Conservation (phyloP, 2,888 invertebrate species). For the Phyto melanocephala region DNA sequence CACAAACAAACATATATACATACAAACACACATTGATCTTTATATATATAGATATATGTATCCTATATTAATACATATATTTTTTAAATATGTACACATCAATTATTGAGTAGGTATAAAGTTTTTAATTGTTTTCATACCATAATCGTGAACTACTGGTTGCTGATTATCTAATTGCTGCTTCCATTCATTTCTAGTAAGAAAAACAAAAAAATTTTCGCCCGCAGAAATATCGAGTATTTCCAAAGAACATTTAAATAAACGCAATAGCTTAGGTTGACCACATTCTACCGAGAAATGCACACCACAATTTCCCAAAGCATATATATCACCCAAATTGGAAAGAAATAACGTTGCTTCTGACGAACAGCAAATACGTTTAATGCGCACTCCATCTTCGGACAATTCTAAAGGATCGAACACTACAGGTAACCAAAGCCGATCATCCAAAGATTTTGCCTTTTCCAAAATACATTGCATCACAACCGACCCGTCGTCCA, state of each 20-base stretch:
- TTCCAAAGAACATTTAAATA: conserved; percentile 78
- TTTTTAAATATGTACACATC: too few relatives aligned
- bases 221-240: conserved; percentile 87
- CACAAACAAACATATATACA: too few relatives aligned
- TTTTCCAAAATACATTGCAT: conserved; percentile 49
- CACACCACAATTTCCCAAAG: conserved; percentile 76
- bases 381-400: conserved; percentile 73
- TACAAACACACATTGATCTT: too few relatives aligned
- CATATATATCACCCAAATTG: conserved; percentile 73
- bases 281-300: conserved; percentile 77
- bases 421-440: conserved; percentile 72
- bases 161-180: not conserved
- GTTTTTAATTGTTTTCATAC: conserved; percentile 12
- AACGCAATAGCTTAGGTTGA: conserved; percentile 74
- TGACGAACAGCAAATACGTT: conserved; percentile 74
- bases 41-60: too few relatives aligned
- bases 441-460: conserved; percentile 43
- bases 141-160: conserved; percentile 8
- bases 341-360: conserved; percentile 76
- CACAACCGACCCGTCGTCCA: conserved; percentile 63
- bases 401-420: conserved; percentile 75
- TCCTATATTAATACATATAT: too few relatives aligned
- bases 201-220: conserved; percentile 86
- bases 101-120: too few relatives aligned
- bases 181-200: conserved; percentile 71